Evolutionary conservation across 2,888 invertebrate species (phyloP), one percentile per base, ranked within the genome.

Genomic region (Liposcelis brunnea): DNA sequence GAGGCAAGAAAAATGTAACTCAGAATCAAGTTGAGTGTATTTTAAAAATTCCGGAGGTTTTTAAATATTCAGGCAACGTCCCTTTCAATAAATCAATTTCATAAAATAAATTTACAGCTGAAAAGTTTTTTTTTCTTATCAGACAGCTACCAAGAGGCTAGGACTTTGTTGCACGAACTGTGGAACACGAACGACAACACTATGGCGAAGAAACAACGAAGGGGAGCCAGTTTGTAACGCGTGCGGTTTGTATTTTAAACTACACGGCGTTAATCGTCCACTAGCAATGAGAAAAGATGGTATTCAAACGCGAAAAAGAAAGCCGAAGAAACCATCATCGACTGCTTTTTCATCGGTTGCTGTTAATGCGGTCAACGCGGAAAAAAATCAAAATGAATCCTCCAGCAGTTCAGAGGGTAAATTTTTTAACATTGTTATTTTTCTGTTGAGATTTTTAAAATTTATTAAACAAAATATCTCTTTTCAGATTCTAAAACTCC

Each of bases 141-240:
- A 85, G 84, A 83, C 82, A 43, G 84, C 84, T 36, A 85, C 83
- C 48, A 72, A 93, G 53, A 76, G 95, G 10, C 71, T 87, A 57
- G 94, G 94, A 0, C 72, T 94, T 53, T 80, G 82, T 61, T 97
- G 95, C 68, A 90, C 93, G 51, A 97, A 97, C 69, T 97, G 95
- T 65, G 85, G 89, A 49, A 97, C 97, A n/a, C 77, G 86, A 48
- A 89, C 87, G 56, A 98, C 98, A 38, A 97, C 97, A 16, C 72
- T 98, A 45, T 98, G 98, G 97, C 74, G 98, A 47, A 77, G 98
- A 52, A 97, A 97, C 71, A 83, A 91, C 67, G 90, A 93, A 60
- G 97, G 97, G 40, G 94, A 97, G 65, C 94, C 97, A 0, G 97
- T 98, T 35, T 97, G 97, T 71, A 90, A 90, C 69, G 89, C 89